Conservation (phyloP, 2,113 vertebrate species). For the Polyodon spathula region DNA sequence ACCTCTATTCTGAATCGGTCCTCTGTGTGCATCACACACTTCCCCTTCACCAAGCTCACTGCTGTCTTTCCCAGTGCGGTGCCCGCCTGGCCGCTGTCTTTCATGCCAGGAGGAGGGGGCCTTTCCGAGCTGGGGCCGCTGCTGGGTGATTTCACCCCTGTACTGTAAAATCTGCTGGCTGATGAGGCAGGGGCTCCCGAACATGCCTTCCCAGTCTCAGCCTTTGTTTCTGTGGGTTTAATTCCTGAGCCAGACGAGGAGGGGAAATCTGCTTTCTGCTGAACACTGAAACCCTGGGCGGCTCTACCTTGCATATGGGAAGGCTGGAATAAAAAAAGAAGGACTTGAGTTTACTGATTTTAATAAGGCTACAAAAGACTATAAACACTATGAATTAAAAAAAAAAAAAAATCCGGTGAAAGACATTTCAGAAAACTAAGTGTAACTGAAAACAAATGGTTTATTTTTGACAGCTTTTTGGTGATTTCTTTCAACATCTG, state of each 20-base stretch:
- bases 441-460: neutral
- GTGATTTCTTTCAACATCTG: too few relatives aligned
- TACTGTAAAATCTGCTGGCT: constrained; percentile 37
- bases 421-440: too few relatives aligned
- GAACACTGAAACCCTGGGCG: neutral
- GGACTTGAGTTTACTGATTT: neutral
- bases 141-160: constrained; percentile 20
- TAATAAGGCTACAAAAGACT: too few relatives aligned
- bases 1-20: constrained; percentile 78
- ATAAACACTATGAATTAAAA: neutral
- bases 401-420: neutral
- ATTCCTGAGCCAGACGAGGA: constrained; percentile 10
- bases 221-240: constrained; percentile 22
- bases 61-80: constrained; percentile 42
- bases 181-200: neutral
- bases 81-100: neutral
- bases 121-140: constrained; percentile 7
- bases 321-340: neutral
- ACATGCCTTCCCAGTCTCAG: constrained; percentile 18
- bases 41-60: constrained; percentile 48
- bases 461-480: too few relatives aligned
- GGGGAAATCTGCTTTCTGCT: constrained; percentile 13
- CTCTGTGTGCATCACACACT: constrained; percentile 58
- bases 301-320: neutral
- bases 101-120: constrained; percentile 12